A percentile compares a stretch with the other conserved stretches of the same genome.
Conservation (phyloP, 2,113 vertebrate genomes). For the Saimiri boliviensis region DNA sequence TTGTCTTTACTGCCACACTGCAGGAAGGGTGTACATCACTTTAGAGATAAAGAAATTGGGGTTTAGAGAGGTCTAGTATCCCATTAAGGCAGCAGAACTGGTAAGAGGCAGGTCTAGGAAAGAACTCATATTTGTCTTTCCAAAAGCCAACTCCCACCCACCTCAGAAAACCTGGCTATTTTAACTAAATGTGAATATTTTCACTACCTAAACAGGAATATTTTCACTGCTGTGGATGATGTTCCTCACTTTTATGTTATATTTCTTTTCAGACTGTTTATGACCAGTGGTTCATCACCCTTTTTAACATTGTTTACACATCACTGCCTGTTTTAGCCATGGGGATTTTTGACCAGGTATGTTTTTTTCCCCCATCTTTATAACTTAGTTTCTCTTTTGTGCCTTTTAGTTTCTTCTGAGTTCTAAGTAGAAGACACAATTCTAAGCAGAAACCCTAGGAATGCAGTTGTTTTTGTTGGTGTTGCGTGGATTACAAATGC, state of each 20-base stretch:
- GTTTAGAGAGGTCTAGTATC: not conserved
- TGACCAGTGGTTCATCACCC: slow-evolving; percentile 92
- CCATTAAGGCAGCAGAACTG: not conserved
- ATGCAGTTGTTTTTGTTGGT: not conserved
- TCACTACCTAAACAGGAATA: not conserved
- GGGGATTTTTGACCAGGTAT: slow-evolving; percentile 93
- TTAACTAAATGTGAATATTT: not conserved
- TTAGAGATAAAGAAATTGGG: not conserved
- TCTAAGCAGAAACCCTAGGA: not conserved
- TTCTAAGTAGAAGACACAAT: not conserved
- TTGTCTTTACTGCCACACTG: not conserved
- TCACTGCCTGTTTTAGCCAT: slow-evolving; percentile 90
- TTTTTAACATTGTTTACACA: slow-evolving; percentile 91
- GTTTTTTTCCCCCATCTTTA: not conserved
- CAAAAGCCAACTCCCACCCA: not conserved
- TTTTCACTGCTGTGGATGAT: not conserved
- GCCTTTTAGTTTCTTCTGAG: not conserved
- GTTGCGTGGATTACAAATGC: not conserved
- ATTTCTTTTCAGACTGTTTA: slow-evolving; percentile 88
- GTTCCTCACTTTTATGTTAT: slow-evolving; percentile 29
- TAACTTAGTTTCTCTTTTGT: not conserved
- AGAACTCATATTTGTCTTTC: not conserved
- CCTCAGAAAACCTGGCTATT: not conserved
- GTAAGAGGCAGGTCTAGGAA: not conserved
- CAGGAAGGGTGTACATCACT: not conserved